Evolutionary conservation across 1,140 invertebrate genomes (phyloP), one percentile per base, ranked within the genome.

Genomic region (Zelostemma sp.): DNA sequence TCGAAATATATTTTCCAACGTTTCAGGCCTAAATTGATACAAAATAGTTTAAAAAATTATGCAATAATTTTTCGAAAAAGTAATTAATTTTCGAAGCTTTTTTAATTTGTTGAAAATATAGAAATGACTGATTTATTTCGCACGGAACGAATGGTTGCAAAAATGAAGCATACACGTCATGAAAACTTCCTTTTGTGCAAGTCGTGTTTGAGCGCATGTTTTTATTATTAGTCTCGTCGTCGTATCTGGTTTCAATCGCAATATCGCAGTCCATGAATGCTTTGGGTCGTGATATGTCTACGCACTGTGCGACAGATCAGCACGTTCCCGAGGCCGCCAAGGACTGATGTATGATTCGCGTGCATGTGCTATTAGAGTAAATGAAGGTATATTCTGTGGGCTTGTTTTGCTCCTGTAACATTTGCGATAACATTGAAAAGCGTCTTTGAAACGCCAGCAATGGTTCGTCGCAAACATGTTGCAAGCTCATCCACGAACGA

Each of bases 391-490:
- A 28, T 28, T 38, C 41, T 33, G 12, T 31, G 49, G 46, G 50
- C 48, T 43, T 43, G 28, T 6, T 17, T 48, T 11, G 14, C 46
- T 14, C 12, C 1, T 33, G 12, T 16, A 45, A 45, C 40, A 16
- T 14, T 12, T 38, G 1, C 17, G 46, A 58, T 50, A 58, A 43
- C 56, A 50, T 58, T 49, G 56, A 38, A 33, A 31, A 15, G 15
- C 8, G 21, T 31, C 6, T 31, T 15, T 15, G 48, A 5, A 28
- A 28, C 19, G 17, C 28, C 15, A 50, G 3, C 18, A 25, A 6
- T 41, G 19, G 48, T 58, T 58, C 2, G 49, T 49, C 46, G 18
- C 25, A 49, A 43, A 43, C 56, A 58, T 16, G 14, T 43, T 43
- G 14, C 18, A 53, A 53, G 45, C 41, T 50, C 41, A 38, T 53